Base-by-base conservation (phyloP, 1,140 invertebrate species). In the Anastrepha ludens region DNA sequence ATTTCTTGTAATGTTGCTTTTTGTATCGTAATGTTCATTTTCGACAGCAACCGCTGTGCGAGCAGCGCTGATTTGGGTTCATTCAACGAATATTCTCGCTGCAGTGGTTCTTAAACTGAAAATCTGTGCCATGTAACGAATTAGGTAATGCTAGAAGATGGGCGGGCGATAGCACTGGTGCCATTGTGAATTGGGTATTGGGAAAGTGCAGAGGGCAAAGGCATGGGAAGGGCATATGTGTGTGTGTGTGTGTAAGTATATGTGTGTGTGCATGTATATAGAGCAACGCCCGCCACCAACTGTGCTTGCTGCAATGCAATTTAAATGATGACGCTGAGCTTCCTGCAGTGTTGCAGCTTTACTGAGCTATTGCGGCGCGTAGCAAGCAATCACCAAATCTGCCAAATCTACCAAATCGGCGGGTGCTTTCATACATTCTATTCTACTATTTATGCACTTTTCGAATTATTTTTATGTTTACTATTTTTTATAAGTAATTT, bases 221-320 rank as follows among this genome's bases (percentile, higher is more conserved):
- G 74, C 20, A 81, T 7, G 1, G 47, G 6, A n/a, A 9, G 44
- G 1, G 20, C n/a, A 13, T 5, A n/a, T 5, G 15, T 13, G n/a
- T 62, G 60, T n/a, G 1, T 55, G n/a, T 29, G 29, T 29, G 29
- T 29, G 29, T 29, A 29, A 29, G 29, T 29, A 29, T 29, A 29
- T 29, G 29, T 29, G 29, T 29, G 29, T 29, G 29, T 29, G 29
- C 29, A 29, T 55, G 50, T 55, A 55, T 55, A 55, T 8, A 50
- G 74, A 4, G 74, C 74, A 81, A 55, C 29, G 74, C 6, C 74
- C 74, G 74, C 74, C 74, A 81, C 74, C 74, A 55, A 58, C 74
- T 81, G 74, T 29, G 74, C 7, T 29, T 20, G 44, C 47, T 20
- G 74, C 74, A 81, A 81, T 47, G 74, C 74, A 81, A 81, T 81